Evolutionary conservation across 2,113 vertebrate genomes (phyloP).

Genomic region (Rhipidura dahli): DNA sequence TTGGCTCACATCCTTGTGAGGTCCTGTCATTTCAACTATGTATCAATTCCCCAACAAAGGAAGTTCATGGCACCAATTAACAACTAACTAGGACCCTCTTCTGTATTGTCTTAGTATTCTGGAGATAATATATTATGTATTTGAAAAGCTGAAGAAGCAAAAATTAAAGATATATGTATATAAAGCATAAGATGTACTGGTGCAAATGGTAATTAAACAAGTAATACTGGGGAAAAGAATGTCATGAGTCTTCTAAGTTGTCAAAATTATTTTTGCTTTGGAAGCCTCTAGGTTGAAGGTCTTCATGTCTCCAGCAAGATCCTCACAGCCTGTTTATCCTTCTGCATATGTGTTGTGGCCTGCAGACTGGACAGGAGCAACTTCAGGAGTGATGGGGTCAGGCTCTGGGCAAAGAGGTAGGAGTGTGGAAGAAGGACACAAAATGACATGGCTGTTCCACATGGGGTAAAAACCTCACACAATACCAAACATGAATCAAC

Average conservation of each 20-base stretch:
- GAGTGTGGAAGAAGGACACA: not conserved
- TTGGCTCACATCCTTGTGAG: conserved; percentile 7
- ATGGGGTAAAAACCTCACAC: not conserved
- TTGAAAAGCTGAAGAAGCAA: conserved; percentile 69
- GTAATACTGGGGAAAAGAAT: conserved; percentile 41
- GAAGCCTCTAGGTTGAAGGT: not conserved
- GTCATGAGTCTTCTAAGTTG: not conserved
- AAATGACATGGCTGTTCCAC: not conserved
- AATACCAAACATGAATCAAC: not conserved
- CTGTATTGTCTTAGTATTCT: conserved; percentile 71
- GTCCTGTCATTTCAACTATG: conserved; percentile 63
- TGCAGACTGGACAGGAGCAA: not conserved
- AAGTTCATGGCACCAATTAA: conserved; percentile 43
- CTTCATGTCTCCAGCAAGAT: not conserved
- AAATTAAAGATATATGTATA: conserved; percentile 76
- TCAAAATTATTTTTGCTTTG: not conserved
- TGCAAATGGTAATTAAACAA: conserved; percentile 77
- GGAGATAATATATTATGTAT: conserved; percentile 81
- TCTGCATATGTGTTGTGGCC: not conserved
- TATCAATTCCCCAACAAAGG: conserved; percentile 45
- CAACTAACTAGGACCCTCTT: conserved; percentile 61
- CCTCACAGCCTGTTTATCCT: not conserved
- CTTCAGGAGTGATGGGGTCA: not conserved
- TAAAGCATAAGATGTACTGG: conserved; percentile 75
- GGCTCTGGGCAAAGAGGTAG: not conserved